Percentiles rank a stretch among this genome's conserved stretches.
Evolutionary conservation across 2,888 invertebrate species (phyloP).

Genomic region (Lasioglossum pauxillum): DNA sequence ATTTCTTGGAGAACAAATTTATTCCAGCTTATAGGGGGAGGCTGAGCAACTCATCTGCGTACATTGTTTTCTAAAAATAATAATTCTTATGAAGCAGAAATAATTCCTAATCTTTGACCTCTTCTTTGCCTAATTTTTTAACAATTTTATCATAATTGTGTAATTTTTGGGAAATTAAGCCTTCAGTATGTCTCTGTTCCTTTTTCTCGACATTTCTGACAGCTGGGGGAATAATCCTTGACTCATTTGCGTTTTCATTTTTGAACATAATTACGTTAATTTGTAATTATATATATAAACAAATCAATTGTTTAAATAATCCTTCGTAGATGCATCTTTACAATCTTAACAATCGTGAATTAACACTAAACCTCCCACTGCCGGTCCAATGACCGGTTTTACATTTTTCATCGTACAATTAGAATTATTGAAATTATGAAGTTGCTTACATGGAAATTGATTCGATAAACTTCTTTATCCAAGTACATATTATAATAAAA

Average conservation of each 20-base stretch:
- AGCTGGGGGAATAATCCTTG: background rate
- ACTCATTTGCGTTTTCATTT: background rate
- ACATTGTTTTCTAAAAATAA: background rate
- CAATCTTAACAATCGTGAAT: background rate
- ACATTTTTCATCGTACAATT: too few relatives aligned
- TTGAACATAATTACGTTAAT: background rate
- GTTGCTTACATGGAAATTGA: too few relatives aligned
- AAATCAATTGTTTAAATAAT: background rate
- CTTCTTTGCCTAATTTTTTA: background rate
- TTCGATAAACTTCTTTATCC: too few relatives aligned
- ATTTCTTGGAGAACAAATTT: background rate
- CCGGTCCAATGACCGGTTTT: too few relatives aligned
- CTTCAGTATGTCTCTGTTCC: too few relatives aligned
- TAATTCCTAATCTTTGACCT: background rate
- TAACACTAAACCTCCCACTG: background rate
- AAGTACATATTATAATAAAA: too few relatives aligned
- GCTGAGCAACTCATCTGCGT: background rate
- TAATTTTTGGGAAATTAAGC: background rate
- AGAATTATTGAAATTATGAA: too few relatives aligned
- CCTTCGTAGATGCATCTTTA: too few relatives aligned
- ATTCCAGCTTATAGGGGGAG: background rate
- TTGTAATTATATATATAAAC: too few relatives aligned
- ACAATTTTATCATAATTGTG: background rate
- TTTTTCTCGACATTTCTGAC: too few relatives aligned
- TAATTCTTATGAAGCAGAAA: background rate